These are phyloP conservation scores for Chrysocyon brachyurus DNA, from an alignment of 2,797 vertebrate species.

Conservation along the genomic window DNA sequence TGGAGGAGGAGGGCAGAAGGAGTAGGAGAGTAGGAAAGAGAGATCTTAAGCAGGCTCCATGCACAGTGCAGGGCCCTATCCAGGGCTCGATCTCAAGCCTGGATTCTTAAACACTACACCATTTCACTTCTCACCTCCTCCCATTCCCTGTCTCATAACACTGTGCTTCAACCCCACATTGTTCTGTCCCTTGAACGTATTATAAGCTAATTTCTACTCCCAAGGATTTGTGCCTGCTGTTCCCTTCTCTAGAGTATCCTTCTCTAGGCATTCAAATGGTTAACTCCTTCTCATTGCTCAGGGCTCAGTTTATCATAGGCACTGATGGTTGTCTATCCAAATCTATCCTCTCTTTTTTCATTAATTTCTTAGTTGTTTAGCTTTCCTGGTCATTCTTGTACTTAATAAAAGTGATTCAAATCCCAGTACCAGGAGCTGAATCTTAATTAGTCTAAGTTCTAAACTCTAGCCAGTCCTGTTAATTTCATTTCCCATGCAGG, in stretches of 20 bases:
- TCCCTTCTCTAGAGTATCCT: background rate
- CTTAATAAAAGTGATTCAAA: conserved; percentile 22
- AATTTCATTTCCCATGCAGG: background rate
- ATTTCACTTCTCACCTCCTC: background rate
- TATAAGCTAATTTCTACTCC: background rate
- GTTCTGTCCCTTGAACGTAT: background rate
- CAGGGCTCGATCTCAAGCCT: background rate
- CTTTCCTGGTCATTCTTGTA: background rate
- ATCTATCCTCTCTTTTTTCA: background rate
- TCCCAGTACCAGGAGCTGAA: background rate
- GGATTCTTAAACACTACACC: background rate
- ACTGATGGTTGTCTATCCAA: background rate
- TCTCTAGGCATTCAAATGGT: background rate
- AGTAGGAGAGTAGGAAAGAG: background rate
- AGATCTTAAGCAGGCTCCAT: background rate
- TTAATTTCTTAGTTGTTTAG: background rate
- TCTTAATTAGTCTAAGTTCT: conserved; percentile 45
- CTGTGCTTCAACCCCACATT: background rate
- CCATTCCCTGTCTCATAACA: background rate
- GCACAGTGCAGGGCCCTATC: background rate
- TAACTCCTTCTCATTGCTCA: background rate
- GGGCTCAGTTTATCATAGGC: background rate
- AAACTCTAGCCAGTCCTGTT: background rate
- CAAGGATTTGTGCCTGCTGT: background rate
- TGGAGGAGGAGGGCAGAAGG: background rate